These are phyloP conservation scores for Glaucidium brasilianum DNA, from an alignment of 2,113 vertebrate genomes.

Conservation along the genomic window DNA sequence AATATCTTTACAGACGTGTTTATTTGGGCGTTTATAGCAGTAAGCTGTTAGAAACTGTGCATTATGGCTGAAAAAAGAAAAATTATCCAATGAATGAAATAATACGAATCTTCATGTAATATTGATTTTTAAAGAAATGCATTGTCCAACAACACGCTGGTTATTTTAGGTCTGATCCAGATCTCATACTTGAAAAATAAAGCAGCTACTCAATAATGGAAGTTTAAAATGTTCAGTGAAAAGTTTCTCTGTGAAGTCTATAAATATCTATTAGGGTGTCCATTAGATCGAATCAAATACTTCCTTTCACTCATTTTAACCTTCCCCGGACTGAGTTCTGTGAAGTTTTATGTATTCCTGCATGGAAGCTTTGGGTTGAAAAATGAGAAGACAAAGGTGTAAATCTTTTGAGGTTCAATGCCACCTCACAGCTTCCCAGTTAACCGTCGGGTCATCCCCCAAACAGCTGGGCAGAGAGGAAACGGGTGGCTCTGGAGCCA, in stretches of 20 bases:
- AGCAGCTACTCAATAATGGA: not conserved
- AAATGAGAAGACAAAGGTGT: not conserved
- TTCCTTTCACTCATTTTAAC: constrained; percentile 31
- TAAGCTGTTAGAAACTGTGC: not conserved
- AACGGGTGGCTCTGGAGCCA: constrained; percentile 68
- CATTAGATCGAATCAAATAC: not conserved
- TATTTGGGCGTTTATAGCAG: not conserved
- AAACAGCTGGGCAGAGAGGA: constrained; percentile 76
- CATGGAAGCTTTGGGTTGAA: not conserved
- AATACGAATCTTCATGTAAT: not conserved
- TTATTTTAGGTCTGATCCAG: not conserved
- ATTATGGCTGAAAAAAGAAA: too few relatives aligned
- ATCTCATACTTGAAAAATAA: not conserved
- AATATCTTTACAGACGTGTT: not conserved
- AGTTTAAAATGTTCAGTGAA: not conserved
- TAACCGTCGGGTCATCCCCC: constrained; percentile 67
- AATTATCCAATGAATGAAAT: not conserved
- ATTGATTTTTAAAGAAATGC: not conserved
- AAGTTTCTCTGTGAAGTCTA: constrained; percentile 2
- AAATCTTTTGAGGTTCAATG: constrained; percentile 47
- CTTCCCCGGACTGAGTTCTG: not conserved
- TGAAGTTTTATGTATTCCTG: not conserved
- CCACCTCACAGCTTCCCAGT: constrained; percentile 64
- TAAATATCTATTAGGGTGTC: not conserved
- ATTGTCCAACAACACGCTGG: not conserved